These are phyloP conservation scores for Anadara kagoshimensis DNA, from an alignment of 1,140 invertebrate species.

Conservation along the genomic window DNA sequence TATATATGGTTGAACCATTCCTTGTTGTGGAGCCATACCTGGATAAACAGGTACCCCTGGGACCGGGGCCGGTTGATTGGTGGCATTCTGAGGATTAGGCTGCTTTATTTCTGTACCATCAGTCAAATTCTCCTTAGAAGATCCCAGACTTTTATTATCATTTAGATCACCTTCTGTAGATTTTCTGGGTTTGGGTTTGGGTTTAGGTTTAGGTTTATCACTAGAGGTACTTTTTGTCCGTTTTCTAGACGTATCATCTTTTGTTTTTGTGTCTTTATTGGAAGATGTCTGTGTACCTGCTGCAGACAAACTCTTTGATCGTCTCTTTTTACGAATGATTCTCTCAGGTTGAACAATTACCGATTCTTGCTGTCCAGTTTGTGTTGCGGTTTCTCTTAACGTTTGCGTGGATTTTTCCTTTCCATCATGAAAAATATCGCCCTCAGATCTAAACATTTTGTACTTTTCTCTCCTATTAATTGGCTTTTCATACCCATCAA, in stretches of 20 bases:
- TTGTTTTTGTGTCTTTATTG: constrained; percentile 23
- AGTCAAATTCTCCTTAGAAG: constrained; percentile 2
- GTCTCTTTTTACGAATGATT: constrained; percentile 44
- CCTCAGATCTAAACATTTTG: constrained; percentile 56
- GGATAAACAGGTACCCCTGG: constrained; percentile 12
- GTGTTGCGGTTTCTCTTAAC: constrained; percentile 60
- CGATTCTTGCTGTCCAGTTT: constrained; percentile 52
- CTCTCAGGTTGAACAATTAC: constrained; percentile 46
- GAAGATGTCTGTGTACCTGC: constrained; percentile 52
- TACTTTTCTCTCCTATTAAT: constrained; percentile 47
- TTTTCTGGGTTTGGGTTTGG: constrained; percentile 61
- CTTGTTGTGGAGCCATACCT: background rate
- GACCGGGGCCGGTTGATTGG: constrained; percentile 1
- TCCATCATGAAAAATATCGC: constrained; percentile 48
- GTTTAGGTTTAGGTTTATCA: constrained; percentile 39
- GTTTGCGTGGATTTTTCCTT: constrained; percentile 56
- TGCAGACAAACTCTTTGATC: constrained; percentile 48
- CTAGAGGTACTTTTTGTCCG: constrained; percentile 3
- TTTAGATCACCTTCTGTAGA: constrained; percentile 24
- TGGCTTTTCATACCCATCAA: constrained; percentile 48
- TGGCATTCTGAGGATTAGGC: background rate
- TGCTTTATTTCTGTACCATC: background rate
- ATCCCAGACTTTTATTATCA: constrained; percentile 19
- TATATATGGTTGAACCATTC: constrained; percentile 13
- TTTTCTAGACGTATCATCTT: constrained; percentile 4